Base-by-base conservation (phyloP, 2,888 invertebrate genomes). In the Octodonta nipae region DNA sequence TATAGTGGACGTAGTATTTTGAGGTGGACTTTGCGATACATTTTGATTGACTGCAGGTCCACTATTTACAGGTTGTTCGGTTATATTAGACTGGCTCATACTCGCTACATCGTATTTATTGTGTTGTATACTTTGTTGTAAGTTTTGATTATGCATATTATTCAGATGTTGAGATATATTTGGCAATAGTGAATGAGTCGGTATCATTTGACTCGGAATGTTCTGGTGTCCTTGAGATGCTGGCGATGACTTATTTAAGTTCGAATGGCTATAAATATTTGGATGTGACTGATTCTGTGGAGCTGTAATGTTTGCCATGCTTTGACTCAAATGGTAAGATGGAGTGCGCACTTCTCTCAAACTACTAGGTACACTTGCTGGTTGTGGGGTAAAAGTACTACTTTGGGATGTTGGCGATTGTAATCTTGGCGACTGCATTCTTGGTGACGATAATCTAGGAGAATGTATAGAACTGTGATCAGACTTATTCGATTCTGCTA, bases 401-500 rank as follows among this genome's bases (percentile, higher is more conserved):
- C 37, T 43, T 22, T 42, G 43, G 32, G 44, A 46, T 33, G 29
- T 24, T 15, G 41, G 35, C 24, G 38, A 32, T 22, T 33, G 36
- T 26, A 22, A 33, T 31, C 25, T 39, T 30, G 31, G 40, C n/a
- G 40, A 33, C n/a, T 40, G 36, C 22, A 38, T 22, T 22, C 29
- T 47, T n/a, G 43, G 45, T 13, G 40, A 46, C 36, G 46, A 46
- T 26, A 44, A 39, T 31, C 43, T 41, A 11, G 46, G 45, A 7
- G 43, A 42, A 10, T 37, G 44, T 26, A 43, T 38, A 35, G 46
- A 40, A 38, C 42, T 46, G 34, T 43, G 41, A 35, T 48, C 49
- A 33, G 49, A 49, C 41, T 50, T 49, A 35, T 38, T 50, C 33
- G 54, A 49, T 41, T 55, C 55, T 12, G 52, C 43, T 32, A 54